Conservation (phyloP, 2,888 invertebrate genomes). For the Lymantria monacha region DNA sequence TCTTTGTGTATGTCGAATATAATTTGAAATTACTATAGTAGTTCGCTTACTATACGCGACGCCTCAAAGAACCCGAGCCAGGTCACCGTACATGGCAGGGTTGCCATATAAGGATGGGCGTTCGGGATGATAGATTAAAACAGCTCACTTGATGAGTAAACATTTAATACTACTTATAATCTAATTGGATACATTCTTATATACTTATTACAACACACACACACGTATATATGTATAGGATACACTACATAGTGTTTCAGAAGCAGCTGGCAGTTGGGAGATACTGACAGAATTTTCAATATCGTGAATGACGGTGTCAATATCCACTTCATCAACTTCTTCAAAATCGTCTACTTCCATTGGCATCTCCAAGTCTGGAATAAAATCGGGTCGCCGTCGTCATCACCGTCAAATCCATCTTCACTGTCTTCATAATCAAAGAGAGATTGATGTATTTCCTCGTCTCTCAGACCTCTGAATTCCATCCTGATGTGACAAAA, state of each 20-base stretch:
- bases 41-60: too few species aligned
- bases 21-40: too few species aligned
- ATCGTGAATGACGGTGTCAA: conserved; percentile 6
- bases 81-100: too few species aligned
- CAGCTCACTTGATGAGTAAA: too few species aligned
- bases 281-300: conserved; percentile 5
- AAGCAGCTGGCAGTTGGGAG: not conserved
- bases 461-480: conserved; percentile 4
- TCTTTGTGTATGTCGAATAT: too few species aligned
- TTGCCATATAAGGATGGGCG: too few species aligned
- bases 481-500: conserved; percentile 4
- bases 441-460: not conserved
- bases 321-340: conserved; percentile 5
- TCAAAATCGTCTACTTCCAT: conserved; percentile 4
- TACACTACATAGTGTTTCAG: not conserved
- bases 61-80: too few species aligned
- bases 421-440: conserved; percentile 1
- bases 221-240: too few species aligned
- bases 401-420: not conserved
- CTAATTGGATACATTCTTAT: too few species aligned
- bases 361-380: conserved; percentile 2
- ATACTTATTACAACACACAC: too few species aligned
- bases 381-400: conserved; percentile 6
- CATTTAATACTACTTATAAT: too few species aligned
- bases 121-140: too few species aligned